Evolutionary conservation across 2,113 vertebrate species (phyloP).

Genomic region (Ornithorhynchus anatinus): DNA sequence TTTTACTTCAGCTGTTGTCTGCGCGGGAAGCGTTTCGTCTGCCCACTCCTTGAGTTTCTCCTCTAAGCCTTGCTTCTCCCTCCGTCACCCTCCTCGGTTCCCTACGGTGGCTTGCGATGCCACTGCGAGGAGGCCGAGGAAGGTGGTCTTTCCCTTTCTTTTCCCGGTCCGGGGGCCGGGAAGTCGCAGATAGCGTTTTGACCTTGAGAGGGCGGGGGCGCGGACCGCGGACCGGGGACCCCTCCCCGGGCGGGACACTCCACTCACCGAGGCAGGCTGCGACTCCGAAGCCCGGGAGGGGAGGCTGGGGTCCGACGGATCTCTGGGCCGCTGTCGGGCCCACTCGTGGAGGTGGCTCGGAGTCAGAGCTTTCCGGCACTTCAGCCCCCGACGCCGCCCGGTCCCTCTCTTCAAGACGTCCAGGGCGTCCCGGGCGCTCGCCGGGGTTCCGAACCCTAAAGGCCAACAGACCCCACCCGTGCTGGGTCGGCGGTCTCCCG

Average conservation of each 20-base stretch:
- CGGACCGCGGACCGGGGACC: too few species aligned
- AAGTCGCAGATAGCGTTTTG: too few species aligned
- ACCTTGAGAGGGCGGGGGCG: too few species aligned
- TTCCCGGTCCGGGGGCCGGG: too few species aligned
- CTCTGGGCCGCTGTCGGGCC: slow-evolving; percentile 48
- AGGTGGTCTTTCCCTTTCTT: not conserved
- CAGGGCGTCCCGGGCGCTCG: slow-evolving; percentile 65
- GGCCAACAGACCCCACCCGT: slow-evolving; percentile 10
- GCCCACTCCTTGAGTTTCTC: too few species aligned
- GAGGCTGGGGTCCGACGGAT: not conserved
- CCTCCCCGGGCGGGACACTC: too few species aligned
- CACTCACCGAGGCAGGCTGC: slow-evolving; percentile 24
- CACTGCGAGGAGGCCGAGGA: not conserved
- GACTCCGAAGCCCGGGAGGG: not conserved
- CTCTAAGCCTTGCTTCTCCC: not conserved
- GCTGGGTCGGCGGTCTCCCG: not conserved
- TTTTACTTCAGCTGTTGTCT: too few species aligned
- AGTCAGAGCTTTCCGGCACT: slow-evolving; percentile 74
- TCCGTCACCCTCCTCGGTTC: not conserved
- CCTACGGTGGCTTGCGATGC: not conserved
- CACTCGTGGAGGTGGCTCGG: slow-evolving; percentile 77
- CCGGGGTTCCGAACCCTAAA: slow-evolving; percentile 77
- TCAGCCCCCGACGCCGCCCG: slow-evolving; percentile 40
- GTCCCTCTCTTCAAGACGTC: slow-evolving; percentile 42
- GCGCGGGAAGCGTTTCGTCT: too few species aligned